phyloP scores from a whole-genome alignment of 1,140 invertebrate species.

The Drosophila chauvacae region DNA sequence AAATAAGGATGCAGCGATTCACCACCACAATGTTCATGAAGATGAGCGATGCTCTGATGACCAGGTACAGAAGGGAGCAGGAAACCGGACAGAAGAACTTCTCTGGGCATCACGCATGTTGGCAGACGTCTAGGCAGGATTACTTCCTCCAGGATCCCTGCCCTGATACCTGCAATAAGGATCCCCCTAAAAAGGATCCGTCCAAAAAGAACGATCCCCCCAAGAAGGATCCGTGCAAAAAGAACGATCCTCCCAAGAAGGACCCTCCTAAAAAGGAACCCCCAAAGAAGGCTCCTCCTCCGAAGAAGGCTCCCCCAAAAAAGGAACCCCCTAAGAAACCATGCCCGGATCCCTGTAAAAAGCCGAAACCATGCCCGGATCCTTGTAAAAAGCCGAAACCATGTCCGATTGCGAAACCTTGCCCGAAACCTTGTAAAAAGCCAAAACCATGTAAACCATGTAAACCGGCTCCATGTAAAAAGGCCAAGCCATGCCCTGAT shows the following conservation, averaged over 20 bases:
- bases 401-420: not conserved
- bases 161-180: not conserved
- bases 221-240: not conserved
- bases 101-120: not conserved
- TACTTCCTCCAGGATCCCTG: not conserved
- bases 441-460: not conserved
- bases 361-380: not conserved
- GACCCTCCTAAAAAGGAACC: too few relatives aligned
- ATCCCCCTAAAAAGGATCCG: not conserved
- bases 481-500: not conserved
- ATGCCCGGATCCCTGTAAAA: not conserved
- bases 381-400: not conserved
- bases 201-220: too few relatives aligned
- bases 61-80: not conserved
- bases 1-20: constrained; percentile 30
- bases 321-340: not conserved
- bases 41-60: constrained; percentile 8
- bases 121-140: not conserved
- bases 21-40: constrained; percentile 2
- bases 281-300: too few relatives aligned
- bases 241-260: too few relatives aligned
- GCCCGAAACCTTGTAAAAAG: not conserved
- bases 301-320: too few relatives aligned
- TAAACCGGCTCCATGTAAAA: not conserved
- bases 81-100: not conserved